Conservation (phyloP, 2,113 vertebrate species). For the Laterallus jamaicensis region DNA sequence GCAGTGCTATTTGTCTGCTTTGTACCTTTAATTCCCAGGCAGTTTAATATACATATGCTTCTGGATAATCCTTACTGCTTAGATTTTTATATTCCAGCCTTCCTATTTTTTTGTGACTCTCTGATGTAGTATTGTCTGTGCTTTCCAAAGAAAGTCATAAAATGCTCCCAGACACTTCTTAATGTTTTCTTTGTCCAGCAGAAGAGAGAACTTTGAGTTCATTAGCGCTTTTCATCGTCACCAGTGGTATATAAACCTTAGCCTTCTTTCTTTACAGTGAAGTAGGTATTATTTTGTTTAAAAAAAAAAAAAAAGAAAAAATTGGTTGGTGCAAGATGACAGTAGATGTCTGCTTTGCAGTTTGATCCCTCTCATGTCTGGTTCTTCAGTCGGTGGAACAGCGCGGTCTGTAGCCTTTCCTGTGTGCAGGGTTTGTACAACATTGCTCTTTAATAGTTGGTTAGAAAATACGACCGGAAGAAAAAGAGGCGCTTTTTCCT, state of each 20-base stretch:
- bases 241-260: background rate
- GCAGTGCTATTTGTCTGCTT: background rate
- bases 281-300: background rate
- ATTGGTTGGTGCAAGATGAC: background rate
- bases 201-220: background rate
- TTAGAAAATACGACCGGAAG: background rate
- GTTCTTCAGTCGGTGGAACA: background rate
- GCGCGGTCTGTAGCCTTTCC: background rate
- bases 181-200: background rate
- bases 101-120: background rate
- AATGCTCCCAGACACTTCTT: background rate
- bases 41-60: background rate
- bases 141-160: background rate
- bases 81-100: background rate
- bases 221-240: background rate
- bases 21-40: background rate
- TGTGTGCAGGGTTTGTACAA: background rate
- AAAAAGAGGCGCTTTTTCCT: background rate
- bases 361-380: background rate
- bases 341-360: background rate
- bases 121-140: background rate
- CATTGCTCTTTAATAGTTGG: background rate
- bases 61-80: background rate
- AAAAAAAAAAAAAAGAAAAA: background rate
- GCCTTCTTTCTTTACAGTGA: background rate